Evolutionary conservation across 2,888 invertebrate genomes (phyloP), one percentile per base, ranked within the genome.

Genomic region (Hypercompe scribonia): DNA sequence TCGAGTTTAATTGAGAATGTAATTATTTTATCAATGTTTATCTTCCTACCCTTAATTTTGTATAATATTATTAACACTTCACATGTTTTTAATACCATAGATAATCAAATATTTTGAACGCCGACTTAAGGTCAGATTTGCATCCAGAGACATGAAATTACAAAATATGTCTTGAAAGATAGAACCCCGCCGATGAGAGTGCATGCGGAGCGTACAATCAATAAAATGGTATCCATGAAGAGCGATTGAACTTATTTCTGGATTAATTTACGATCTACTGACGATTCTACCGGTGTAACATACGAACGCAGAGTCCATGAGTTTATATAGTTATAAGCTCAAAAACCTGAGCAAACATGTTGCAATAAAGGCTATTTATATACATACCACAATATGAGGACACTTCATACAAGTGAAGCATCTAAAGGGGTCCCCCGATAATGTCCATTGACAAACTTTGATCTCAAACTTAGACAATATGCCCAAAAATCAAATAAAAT

Each of bases 1-100:
- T 76, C 75, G 7, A 28, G 75, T 80, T 80, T 71, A 73, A 78
- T 76, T 73, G 75, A 73, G 76, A 80, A 76, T 76, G 0, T 15
- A 24, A 33, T 67, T 34, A 8, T 67, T 67, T 24, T 21, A 21
- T 66, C 15, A 21, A 46, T 18, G 21, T 46, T 42, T 42, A 24
- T 34, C 24, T 36, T 28, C 1, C n/a, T 66, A 42, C 18, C 28
- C 8, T 66, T 31, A 28, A 36, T 58, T 36, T 36, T 58, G 68
- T 18, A 28, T 68, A 58, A 68, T 68, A 54, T 68, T 54, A 54
- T 13, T 18, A 54, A 46, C 46, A 66, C 33, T 13, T 31, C 46
- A 33, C 18, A 66, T 46, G 42, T 46, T 33, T 31, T 46, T 66
- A 66, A 66, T 66, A 66, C 21, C 46, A 46, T 31, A 33, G 21